A percentile compares a stretch with the other conserved stretches of the same genome.
These are phyloP conservation scores for Spilarctia lutea DNA, from an alignment of 2,888 invertebrate species.

Conservation along the genomic window DNA sequence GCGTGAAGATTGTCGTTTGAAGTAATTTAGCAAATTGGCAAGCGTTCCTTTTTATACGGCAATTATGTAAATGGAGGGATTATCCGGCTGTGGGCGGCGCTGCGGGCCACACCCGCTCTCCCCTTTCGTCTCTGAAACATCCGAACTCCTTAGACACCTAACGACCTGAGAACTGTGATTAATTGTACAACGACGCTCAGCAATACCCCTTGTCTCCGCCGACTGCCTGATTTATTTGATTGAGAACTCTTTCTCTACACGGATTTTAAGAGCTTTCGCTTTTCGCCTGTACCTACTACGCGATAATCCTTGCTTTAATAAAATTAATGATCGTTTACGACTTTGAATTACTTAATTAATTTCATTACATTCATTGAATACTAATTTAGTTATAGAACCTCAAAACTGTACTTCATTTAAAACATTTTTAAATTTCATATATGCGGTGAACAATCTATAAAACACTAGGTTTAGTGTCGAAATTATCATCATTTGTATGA, in stretches of 20 bases:
- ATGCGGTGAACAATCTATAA: background rate
- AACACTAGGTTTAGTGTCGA: background rate
- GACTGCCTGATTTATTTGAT: slow-evolving; percentile 78
- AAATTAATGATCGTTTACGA: slow-evolving; percentile 46
- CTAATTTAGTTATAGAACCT: background rate
- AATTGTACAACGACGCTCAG: slow-evolving; percentile 71
- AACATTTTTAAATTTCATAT: background rate
- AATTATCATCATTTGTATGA: no score
- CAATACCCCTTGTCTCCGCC: slow-evolving; percentile 67
- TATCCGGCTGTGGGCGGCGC: slow-evolving; percentile 82
- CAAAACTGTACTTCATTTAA: background rate
- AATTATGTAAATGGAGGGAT: slow-evolving; percentile 87
- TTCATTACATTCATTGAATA: background rate
- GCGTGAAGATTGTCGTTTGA: slow-evolving; percentile 77
- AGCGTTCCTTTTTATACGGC: slow-evolving; percentile 86
- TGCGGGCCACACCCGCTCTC: slow-evolving; percentile 77
- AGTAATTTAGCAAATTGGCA: slow-evolving; percentile 87
- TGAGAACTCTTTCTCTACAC: slow-evolving; percentile 72
- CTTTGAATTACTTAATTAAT: slow-evolving; percentile 5
- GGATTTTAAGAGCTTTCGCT: slow-evolving; percentile 69
- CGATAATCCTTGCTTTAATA: slow-evolving; percentile 51
- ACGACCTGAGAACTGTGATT: slow-evolving; percentile 82
- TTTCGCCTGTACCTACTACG: slow-evolving; percentile 50
- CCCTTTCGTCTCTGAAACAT: slow-evolving; percentile 76
- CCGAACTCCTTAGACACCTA: slow-evolving; percentile 73